A percentile compares a stretch with the other conserved stretches of the same genome.
Evolutionary conservation across 2,888 invertebrate species (phyloP).

Genomic region (Coelopa pilipes): DNA sequence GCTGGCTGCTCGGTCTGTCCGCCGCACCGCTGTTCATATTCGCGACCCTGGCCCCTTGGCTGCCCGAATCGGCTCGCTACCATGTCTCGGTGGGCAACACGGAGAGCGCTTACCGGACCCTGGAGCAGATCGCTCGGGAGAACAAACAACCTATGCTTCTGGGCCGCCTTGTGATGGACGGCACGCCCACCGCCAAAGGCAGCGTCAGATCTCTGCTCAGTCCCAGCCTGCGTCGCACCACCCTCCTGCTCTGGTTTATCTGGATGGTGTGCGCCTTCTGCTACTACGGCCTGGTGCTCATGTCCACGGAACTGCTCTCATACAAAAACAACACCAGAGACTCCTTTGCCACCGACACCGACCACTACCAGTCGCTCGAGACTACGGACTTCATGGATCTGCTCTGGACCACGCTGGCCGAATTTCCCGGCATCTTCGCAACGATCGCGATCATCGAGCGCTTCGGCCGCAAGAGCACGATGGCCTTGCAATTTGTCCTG

Average conservation of each 20-base stretch:
- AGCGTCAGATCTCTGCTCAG: slow-evolving; percentile 78
- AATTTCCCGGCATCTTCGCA: slow-evolving; percentile 92
- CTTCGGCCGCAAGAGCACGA: slow-evolving; percentile 90
- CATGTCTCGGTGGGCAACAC: slow-evolving; percentile 88
- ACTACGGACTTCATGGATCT: slow-evolving; percentile 92
- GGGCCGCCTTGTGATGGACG: slow-evolving; percentile 85
- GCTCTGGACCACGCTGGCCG: slow-evolving; percentile 92
- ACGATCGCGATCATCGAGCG: slow-evolving; percentile 90
- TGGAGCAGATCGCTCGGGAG: slow-evolving; percentile 85
- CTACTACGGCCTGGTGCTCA: slow-evolving; percentile 93
- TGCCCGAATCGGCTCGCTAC: slow-evolving; percentile 92
- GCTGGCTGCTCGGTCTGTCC: slow-evolving; percentile 91
- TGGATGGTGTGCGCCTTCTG: slow-evolving; percentile 96
- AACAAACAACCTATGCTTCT: slow-evolving; percentile 90
- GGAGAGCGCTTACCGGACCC: slow-evolving; percentile 84
- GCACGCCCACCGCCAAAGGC: slow-evolving; percentile 72
- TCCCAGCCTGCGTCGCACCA: slow-evolving; percentile 84
- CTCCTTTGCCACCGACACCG: slow-evolving; percentile 52
- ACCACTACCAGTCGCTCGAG: slow-evolving; percentile 77
- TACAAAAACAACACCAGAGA: slow-evolving; percentile 47
- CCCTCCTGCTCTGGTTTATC: slow-evolving; percentile 90
- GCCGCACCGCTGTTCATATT: slow-evolving; percentile 88
- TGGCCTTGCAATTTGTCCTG: slow-evolving; percentile 90
- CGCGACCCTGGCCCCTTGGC: slow-evolving; percentile 87
- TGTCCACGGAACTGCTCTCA: slow-evolving; percentile 90